Base-by-base conservation (phyloP, 2,888 invertebrate species). In the Rhorus exstirpatorius region DNA sequence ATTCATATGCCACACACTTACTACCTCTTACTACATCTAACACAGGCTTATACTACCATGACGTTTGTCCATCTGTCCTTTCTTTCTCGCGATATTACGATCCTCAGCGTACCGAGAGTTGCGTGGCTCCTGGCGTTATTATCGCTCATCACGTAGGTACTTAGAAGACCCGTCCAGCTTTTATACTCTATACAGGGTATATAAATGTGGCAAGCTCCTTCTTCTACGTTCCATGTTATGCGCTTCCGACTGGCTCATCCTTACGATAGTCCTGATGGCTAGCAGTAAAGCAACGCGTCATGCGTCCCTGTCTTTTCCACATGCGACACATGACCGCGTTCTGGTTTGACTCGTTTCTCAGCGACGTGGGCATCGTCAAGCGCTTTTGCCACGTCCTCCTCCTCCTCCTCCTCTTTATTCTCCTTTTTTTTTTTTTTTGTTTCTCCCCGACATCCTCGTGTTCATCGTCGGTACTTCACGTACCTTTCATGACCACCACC, bases 61-160 rank as follows among this genome's bases (percentile, higher is more conserved):
- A 58, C 63, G 71, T 76, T 79, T 68, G 35, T 12, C 58, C 38
- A 58, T 72, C 67, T 17, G 55, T 61, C 10, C 38, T 58, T 51
- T 55, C 14, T 46, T 55, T 21, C 46, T 14, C 2, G 24, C 60
- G 46, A 55, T 72, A 55, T 65, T 67, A 83, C 76, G 51, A 67
- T 76, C 71, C 67, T 79, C 41, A 60, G 78, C 79, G 74, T 83
- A 63, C 58, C 53, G 55, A 51, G n/a, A 46, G 70, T 51, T 70
- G 46, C 51, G 77, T 55, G 41, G 70, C 77, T 75, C 46, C 49
- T 60, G 76, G 89, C 89, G 91, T 92, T 92, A 92, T 92, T 91
- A 92, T 91, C 91, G 89, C 92, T 90, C 92, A 92, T 92, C 92
- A 92, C 92, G 92, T 92, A 92, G 89, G 89, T 92, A 92, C 92